Evolutionary conservation across 2,113 vertebrate genomes (phyloP), one percentile per base, ranked within the genome.

Genomic region (Leptocoma aspasia): DNA sequence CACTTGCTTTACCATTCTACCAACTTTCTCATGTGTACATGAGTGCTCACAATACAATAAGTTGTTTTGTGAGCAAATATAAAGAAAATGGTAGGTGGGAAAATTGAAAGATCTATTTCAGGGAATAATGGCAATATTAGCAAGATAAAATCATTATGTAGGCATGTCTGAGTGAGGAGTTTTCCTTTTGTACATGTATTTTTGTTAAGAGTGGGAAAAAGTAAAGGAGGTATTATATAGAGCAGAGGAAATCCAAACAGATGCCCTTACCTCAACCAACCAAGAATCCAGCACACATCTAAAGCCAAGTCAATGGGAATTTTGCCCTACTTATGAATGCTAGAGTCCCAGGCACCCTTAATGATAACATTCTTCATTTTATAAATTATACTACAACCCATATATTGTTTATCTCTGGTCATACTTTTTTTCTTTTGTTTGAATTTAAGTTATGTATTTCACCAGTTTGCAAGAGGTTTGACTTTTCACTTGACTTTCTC

Each of bases 401-500:
- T 59, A 81, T 76, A 9, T 44, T 79, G 59, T 76, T 60, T 91
- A 63, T 50, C 31, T 91, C 53, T 50, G 26, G 26, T 90, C 91
- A 73, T n/a, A 81, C n/a, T n/a, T n/a, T n/a, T n/a, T n/a, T n/a
- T n/a, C n/a, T n/a, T n/a, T n/a, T n/a, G n/a, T n/a, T n/a, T n/a
- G n/a, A n/a, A n/a, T n/a, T 61, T 81, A 79, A 82, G 75, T 65
- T 69, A 39, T 30, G 21, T 68, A 30, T 24, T 97, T 92, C 77
- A 69, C 56, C 70, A 85, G 28, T 86, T 95, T 93, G 61, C 35
- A 83, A 92, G 86, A 78, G 63, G 94, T 41, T 41, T 96, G 80
- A 93, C 57, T 72, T 96, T 96, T 88, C 24, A 14, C 42, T 94
- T 93, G 77, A 26, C 49, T 92, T 78, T 95, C 39, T 90, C 57